Evolutionary conservation across 2,797 vertebrate species (phyloP).

Genomic region (Stomatorhinus walkeri): DNA sequence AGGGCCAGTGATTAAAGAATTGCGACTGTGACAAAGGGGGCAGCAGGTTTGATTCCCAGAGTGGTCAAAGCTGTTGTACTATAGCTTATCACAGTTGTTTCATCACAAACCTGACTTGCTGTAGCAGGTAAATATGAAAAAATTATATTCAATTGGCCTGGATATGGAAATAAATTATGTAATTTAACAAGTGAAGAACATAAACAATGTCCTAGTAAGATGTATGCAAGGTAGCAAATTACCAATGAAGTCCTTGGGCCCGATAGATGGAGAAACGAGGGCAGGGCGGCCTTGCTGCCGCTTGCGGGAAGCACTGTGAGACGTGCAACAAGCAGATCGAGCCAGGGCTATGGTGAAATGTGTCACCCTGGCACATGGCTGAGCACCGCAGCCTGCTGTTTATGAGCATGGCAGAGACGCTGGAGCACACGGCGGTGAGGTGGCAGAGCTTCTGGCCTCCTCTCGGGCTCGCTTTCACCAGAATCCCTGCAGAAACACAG

Average conservation of each 20-base stretch:
- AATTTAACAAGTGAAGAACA: background rate
- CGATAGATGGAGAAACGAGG: background rate
- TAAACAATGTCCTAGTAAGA: background rate
- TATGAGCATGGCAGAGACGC: background rate
- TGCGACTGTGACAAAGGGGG: background rate
- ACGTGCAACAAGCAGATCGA: background rate
- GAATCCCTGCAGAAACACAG: background rate
- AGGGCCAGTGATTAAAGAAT: background rate
- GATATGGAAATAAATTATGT: background rate
- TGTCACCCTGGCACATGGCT: background rate
- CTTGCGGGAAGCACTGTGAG: background rate
- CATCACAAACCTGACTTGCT: background rate
- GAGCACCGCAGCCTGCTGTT: background rate
- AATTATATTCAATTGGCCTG: background rate
- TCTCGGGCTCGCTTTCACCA: background rate
- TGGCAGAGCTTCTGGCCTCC: background rate
- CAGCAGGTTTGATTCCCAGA: background rate
- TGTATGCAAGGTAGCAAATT: background rate
- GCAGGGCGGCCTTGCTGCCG: too few relatives aligned
- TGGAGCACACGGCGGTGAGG: background rate
- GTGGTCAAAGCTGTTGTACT: background rate
- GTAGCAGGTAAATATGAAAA: background rate
- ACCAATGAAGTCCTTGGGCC: background rate
- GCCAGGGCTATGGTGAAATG: background rate
- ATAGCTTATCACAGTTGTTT: background rate